Conservation (phyloP, 2,888 invertebrate species). For the Physocephala rufipes region DNA sequence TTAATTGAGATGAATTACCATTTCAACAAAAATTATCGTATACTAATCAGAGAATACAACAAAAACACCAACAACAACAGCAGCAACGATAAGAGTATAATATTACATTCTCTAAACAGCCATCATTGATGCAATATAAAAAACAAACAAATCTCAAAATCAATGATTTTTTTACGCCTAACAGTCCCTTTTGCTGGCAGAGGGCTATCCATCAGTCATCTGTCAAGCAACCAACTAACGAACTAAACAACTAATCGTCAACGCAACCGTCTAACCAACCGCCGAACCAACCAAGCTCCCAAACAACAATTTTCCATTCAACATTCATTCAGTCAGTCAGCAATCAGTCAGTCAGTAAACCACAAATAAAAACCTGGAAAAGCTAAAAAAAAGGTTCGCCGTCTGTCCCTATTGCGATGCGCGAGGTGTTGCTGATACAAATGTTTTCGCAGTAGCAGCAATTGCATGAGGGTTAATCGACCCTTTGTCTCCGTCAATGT, state of each 20-base stretch:
- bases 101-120: neutral
- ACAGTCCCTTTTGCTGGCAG: neutral
- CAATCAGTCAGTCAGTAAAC: too few species aligned
- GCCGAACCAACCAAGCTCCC: too few species aligned
- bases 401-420: neutral
- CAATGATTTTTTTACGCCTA: slow-evolving; percentile 9
- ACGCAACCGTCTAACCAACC: too few species aligned
- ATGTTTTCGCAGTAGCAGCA: slow-evolving; percentile 19
- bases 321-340: too few species aligned
- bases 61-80: neutral
- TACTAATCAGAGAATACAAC: neutral
- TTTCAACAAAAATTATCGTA: too few species aligned
- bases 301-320: too few species aligned
- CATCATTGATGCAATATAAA: neutral
- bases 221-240: slow-evolving; percentile 1
- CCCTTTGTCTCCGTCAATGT: neutral
- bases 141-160: neutral
- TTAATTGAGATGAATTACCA: slow-evolving; percentile 4
- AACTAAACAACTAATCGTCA: neutral
- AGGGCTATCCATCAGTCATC: neutral
- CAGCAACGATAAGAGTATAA: neutral
- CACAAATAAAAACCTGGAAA: neutral
- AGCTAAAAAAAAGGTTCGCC: neutral
- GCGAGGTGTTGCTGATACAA: slow-evolving; percentile 14
- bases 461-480: neutral